phyloP scores from a whole-genome alignment of 1,140 invertebrate genomes.

The Calosoma granatense region DNA sequence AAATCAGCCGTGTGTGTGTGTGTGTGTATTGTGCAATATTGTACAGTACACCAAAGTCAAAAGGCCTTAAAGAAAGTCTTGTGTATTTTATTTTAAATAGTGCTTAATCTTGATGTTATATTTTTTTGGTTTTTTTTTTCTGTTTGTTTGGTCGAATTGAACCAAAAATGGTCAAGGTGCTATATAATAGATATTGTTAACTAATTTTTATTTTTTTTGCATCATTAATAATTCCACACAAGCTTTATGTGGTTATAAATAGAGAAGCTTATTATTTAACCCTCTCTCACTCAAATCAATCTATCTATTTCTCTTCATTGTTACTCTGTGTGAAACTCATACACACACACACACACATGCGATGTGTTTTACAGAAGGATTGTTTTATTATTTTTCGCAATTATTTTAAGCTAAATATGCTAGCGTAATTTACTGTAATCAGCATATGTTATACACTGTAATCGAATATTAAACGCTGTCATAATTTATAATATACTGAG shows the following conservation, averaged over 20 bases:
- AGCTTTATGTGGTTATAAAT: background rate
- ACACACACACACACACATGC: background rate
- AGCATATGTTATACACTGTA: constrained; percentile 2
- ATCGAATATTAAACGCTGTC: constrained; percentile 2
- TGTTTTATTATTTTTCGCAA: constrained; percentile 1
- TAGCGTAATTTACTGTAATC: background rate
- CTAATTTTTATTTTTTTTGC: constrained; percentile 6
- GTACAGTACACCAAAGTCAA: background rate
- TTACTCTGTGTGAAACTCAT: background rate
- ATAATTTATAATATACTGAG: constrained; percentile 10
- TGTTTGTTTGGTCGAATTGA: constrained; percentile 4
- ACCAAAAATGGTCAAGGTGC: constrained; percentile 5
- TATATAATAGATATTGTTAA: constrained; percentile 6
- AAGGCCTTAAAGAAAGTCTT: background rate
- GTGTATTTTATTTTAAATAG: background rate
- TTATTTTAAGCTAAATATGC: background rate
- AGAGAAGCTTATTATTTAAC: background rate
- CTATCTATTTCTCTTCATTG: background rate
- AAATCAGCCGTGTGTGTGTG: background rate
- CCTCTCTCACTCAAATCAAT: too few relatives aligned
- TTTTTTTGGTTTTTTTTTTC: background rate
- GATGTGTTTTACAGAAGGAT: background rate
- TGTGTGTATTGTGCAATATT: background rate
- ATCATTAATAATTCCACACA: constrained; percentile 6
- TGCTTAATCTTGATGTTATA: background rate